Evolutionary conservation across 2,113 vertebrate genomes (phyloP), one percentile per base, ranked within the genome.

Genomic region (Ochotona princeps): DNA sequence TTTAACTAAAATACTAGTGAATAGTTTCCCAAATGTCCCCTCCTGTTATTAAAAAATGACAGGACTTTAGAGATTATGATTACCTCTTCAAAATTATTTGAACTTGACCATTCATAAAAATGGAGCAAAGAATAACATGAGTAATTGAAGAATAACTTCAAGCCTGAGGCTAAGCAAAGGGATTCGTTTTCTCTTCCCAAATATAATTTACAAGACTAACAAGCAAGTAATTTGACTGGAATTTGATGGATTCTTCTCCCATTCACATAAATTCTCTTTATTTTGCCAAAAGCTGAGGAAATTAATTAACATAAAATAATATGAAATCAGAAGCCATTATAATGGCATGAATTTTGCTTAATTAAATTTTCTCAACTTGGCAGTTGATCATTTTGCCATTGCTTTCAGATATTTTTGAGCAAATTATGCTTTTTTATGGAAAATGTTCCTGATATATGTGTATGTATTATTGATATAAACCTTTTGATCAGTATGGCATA

Each of bases 251-350:
- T 84, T 94, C 54, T 67, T 94, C 28, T 79, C 89, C 65, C 2
- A 57, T 25, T 94, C 38, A 89, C 35, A 74, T 86, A 3, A 63
- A 15, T 90, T 94, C 65, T 91, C 44, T 94, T 89, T 94, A 91
- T 95, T 96, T 96, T 97, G 94, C 94, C 93, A 65, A 96, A 94
- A 97, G 95, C 96, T 94, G 60, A 94, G 51, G 69, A 94, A 96
- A 96, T 96, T 96, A 96, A 95, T 97, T 96, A 96, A 85, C 44
- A 96, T 85, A 95, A 96, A 95, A 95, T 96, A 97, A 94, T 95
- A 91, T 63, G 30, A 87, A 32, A 96, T 93, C 67, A 95, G 72
- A 91, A 94, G 92, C 65, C 96, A 97, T 97, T 96, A 97, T 94
- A 95, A 75, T 91, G 61, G 69, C 89, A 92, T 96, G 94, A 90